Evolutionary conservation across 1,140 invertebrate genomes (phyloP), one percentile per base, ranked within the genome.

Genomic region (Phocides pigmalion): DNA sequence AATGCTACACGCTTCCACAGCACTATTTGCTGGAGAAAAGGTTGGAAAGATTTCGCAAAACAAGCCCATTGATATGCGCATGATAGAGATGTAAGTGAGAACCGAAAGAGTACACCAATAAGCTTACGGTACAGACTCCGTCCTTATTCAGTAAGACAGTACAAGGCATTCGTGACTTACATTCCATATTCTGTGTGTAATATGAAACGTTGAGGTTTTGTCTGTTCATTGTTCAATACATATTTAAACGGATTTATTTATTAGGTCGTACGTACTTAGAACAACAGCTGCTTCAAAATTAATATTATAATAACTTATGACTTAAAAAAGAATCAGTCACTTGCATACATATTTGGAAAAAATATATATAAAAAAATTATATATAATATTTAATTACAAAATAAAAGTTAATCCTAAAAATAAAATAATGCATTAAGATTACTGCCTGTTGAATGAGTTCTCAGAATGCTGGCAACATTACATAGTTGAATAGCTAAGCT

Each of bases 81-180:
- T 68, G 66, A 87, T 89, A 87, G 76, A 89, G 84, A 76, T 84
- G 83, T 84, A 81, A 77, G 67, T 76, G 68, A 75, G 70, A 78
- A 69, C 61, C 53, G 71, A 65, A 68, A 70, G 63, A 66, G 70
- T 70, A 72, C 72, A 74, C 62, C 62, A 68, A 74, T 75, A 76
- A 67, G 76, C 73, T 79, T 81, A 74, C 67, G 72, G 73, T 73
- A 68, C 65, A 82, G 75, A 76, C 72, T 68, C 74, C 73, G 73
- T 78, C 76, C 79, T 87, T 87, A 90, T 89, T 87, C 85, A 88
- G 82, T 85, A 85, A 84, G 81, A 81, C 76, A 63, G 78, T 87
- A 90, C 86, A 90, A 70, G 79, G 74, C 78, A 87, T 89, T 90
- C 88, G 88, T 90, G 88, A 89, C 88, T 90, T 90, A 90, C 86